Evolutionary conservation across 1,140 invertebrate species (phyloP).

Genomic region (Apis florea): DNA sequence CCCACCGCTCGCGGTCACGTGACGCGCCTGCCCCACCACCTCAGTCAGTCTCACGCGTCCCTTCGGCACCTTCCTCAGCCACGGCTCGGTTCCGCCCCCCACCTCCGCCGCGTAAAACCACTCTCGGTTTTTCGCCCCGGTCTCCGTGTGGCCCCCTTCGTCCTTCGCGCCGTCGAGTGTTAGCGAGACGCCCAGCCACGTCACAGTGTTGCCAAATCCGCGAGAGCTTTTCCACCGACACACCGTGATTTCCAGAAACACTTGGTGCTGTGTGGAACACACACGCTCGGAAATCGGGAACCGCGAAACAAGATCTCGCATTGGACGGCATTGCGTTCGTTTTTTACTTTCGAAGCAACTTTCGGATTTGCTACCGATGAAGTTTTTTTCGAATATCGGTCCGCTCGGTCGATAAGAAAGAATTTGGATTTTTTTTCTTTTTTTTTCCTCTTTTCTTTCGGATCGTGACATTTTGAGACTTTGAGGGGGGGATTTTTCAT

Average conservation of each 20-base stretch:
- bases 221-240: conserved; percentile 53
- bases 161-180: conserved; percentile 64
- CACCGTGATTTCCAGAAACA: conserved; percentile 60
- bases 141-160: conserved; percentile 50
- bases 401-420: too few species aligned
- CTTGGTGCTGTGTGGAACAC: conserved; percentile 36
- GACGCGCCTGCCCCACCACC: conserved; percentile 36
- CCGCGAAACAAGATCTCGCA: background rate
- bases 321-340: background rate
- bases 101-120: conserved; percentile 42
- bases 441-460: too few species aligned
- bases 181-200: conserved; percentile 61
- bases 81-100: conserved; percentile 64
- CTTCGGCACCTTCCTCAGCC: conserved; percentile 45
- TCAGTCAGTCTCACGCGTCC: conserved; percentile 33
- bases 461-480: too few species aligned
- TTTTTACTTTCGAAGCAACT: too few species aligned
- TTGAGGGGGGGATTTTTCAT: too few species aligned
- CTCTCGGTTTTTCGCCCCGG: conserved; percentile 53
- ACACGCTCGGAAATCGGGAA: conserved; percentile 20
- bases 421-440: too few species aligned
- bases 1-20: conserved; percentile 28
- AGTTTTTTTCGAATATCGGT: too few species aligned
- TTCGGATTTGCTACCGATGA: too few species aligned
- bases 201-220: conserved; percentile 68